A percentile compares a stretch with the other conserved stretches of the same genome.
phyloP scores from a whole-genome alignment of 2,888 invertebrate species.

The Cylloceria caligata region DNA sequence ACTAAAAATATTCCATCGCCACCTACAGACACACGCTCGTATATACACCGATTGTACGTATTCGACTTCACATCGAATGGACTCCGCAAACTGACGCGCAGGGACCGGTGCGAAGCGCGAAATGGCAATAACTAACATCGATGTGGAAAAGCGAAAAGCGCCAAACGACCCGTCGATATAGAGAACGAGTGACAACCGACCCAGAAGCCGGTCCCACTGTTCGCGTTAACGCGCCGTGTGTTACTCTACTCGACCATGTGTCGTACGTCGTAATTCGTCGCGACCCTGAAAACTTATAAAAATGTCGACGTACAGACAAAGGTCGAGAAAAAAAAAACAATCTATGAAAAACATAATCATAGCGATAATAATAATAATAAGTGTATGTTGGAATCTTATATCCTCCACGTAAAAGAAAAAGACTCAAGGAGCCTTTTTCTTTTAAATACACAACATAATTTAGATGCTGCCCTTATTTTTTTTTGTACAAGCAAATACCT shows the following conservation, averaged over 20 bases:
- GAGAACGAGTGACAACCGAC: constrained; percentile 13
- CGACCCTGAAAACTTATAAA: constrained; percentile 47
- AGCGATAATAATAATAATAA: not conserved
- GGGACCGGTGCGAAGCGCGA: constrained; percentile 41
- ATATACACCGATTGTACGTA: not conserved
- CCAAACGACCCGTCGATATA: constrained; percentile 71
- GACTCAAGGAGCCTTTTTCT: too few relatives aligned
- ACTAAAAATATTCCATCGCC: constrained; percentile 77
- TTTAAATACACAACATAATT: not conserved
- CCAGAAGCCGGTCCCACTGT: constrained; percentile 43
- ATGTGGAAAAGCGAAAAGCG: constrained; percentile 74
- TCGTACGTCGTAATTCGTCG: constrained; percentile 51
- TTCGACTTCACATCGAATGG: constrained; percentile 73
- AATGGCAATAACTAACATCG: constrained; percentile 76
- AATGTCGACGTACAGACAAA: not conserved
- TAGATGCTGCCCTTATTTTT: too few relatives aligned
- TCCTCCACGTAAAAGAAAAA: too few relatives aligned
- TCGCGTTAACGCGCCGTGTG: constrained; percentile 38
- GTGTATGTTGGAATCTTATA: not conserved
- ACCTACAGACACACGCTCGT: constrained; percentile 56
- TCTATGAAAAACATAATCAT: constrained; percentile 14
- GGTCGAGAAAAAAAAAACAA: not conserved
- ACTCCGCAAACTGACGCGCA: constrained; percentile 63
- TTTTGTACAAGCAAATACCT: not conserved
- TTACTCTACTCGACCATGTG: not conserved